Base-by-base conservation (phyloP, 2,888 invertebrate species). In the Linnaemya vulpina region DNA sequence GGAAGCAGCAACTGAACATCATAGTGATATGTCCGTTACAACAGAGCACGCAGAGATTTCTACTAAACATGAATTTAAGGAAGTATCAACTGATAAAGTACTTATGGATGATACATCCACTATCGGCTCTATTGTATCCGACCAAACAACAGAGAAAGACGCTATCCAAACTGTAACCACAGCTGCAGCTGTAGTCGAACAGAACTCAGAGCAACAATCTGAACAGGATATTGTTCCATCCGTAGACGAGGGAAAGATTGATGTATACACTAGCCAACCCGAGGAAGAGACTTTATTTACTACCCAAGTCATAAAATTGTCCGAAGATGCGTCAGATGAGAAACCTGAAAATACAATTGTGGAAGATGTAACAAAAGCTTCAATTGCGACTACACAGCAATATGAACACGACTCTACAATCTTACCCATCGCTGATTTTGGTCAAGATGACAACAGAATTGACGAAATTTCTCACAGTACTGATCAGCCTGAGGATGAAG, bases 81-180 rank as follows among this genome's bases (percentile, higher is more conserved):
- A 76, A 22, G 25, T 79, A n/a, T n/a, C 80, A 17, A 78, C 73
- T 60, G 68, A 84, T 3, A 79, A 73, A 63, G 22, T 70, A 8
- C 11, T 82, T 11, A 82, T 86, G 25, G 70, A 80, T 30, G 77
- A 81, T 17, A 70, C 58, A 62, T 43, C 53, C 17, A 60, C 67
- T 13, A 22, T 13, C 11, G 25, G 17, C 13, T 46, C 51, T 9
- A 70, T 20, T 20, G 67, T 55, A 62, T n/a, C 15, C 7, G 51
- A 40, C n/a, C 53, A 53, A 35, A 22, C 40, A 43, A 40, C 65
- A 35, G 68, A 53, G 1, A 74, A 70, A 51, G 68, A 46, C 1
- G 7, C 22, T 67, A 20, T 70, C 3, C 11, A 49, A 40, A 38
- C 30, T 22, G 46, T 10, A 43, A 82, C 84, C 15, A 25, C 75